phyloP scores from a whole-genome alignment of 2,113 vertebrate genomes.

The Corvus moneduloides region DNA sequence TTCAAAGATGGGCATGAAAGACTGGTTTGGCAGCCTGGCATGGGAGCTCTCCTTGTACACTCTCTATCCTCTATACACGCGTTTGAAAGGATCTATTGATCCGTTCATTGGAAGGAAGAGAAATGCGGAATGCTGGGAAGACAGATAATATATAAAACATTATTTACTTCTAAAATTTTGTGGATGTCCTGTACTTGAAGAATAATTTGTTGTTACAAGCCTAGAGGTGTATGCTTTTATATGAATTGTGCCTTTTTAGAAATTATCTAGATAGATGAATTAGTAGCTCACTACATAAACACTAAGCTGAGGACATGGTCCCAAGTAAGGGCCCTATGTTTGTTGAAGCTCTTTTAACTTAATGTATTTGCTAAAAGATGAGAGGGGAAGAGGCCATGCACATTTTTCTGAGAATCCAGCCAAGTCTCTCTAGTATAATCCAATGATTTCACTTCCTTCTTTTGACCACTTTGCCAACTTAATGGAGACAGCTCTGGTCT shows the following conservation, averaged over 20 bases:
- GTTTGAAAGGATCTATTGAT: neutral
- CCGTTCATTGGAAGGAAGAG: neutral
- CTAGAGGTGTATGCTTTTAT: neutral
- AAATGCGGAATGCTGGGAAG: neutral
- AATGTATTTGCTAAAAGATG: neutral
- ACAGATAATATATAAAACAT: neutral
- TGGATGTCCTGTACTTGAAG: neutral
- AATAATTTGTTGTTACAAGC: neutral
- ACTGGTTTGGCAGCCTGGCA: neutral
- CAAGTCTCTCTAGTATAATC: neutral
- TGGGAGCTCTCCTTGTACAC: neutral
- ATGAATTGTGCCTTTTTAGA: neutral
- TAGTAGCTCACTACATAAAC: neutral
- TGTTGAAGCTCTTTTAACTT: neutral
- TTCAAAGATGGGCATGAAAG: neutral
- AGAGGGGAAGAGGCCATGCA: neutral
- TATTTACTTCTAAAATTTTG: neutral
- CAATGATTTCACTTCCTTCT: neutral
- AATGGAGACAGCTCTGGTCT: neutral
- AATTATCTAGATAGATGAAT: neutral
- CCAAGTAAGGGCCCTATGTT: neutral
- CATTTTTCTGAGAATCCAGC: neutral
- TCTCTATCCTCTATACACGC: neutral
- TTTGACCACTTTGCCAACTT: neutral
- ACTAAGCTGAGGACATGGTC: neutral